Evolutionary conservation across 2,113 vertebrate species (phyloP).

Genomic region (Cavia porcellus): DNA sequence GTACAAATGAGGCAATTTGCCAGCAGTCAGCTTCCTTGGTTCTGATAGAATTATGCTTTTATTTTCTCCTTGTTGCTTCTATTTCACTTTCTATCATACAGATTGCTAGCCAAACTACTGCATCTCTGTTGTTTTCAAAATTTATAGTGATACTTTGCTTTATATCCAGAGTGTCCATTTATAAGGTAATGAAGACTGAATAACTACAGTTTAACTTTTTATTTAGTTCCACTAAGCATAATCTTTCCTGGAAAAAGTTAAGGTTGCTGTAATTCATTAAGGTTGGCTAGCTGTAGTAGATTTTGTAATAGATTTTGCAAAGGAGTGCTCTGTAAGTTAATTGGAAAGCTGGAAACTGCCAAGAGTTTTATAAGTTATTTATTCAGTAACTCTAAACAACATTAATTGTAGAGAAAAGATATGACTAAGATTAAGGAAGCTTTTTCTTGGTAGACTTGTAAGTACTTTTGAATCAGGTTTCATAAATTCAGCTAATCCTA

Average conservation of each 20-base stretch:
- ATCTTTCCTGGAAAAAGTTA: conserved; percentile 68
- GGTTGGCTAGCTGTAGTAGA: conserved; percentile 61
- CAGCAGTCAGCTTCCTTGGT: conserved; percentile 31
- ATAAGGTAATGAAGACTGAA: conserved; percentile 75
- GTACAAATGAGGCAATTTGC: conserved; percentile 62
- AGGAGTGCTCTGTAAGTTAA: conserved; percentile 78
- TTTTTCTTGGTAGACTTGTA: conserved; percentile 72
- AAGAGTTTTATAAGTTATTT: conserved; percentile 80
- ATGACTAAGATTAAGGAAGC: conserved; percentile 70
- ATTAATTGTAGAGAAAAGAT: conserved; percentile 75
- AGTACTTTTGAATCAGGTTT: conserved; percentile 70
- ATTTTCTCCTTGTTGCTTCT: conserved; percentile 54
- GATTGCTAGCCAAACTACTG: conserved; percentile 43
- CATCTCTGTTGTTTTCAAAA: conserved; percentile 57
- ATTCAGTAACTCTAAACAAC: conserved; percentile 72
- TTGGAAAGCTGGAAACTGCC: conserved; percentile 80
- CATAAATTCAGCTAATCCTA: conserved; percentile 57
- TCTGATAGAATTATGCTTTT: conserved; percentile 58
- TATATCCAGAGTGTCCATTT: conserved; percentile 63
- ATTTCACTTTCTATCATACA: conserved; percentile 44
- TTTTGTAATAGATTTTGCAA: conserved; percentile 78
- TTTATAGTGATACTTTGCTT: conserved; percentile 71
- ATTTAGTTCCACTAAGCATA: conserved; percentile 69
- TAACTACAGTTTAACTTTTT: conserved; percentile 74
- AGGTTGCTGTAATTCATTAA: conserved; percentile 75